phyloP scores from a whole-genome alignment of 2,888 invertebrate genomes.

The Lepetodrilus schrolli region DNA sequence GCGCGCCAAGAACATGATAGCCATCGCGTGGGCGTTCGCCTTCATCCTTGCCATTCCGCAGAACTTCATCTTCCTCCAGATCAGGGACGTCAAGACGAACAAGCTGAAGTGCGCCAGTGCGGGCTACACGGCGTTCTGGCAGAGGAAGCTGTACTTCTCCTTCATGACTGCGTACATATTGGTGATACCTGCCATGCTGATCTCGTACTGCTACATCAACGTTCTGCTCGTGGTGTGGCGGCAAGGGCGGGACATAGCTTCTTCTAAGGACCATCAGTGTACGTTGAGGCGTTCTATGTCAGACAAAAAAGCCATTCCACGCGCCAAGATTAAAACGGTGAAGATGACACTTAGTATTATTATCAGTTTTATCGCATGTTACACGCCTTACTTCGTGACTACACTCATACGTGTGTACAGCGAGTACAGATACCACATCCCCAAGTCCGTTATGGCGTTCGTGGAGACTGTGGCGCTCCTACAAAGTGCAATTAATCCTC shows the following conservation, averaged over 20 bases:
- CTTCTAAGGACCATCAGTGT: slow-evolving; percentile 31
- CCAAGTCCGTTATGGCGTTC: slow-evolving; percentile 71
- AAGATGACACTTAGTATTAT: slow-evolving; percentile 77
- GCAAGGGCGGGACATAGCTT: slow-evolving; percentile 62
- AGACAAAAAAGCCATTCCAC: slow-evolving; percentile 72
- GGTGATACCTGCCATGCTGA: slow-evolving; percentile 74
- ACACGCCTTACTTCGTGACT: slow-evolving; percentile 77
- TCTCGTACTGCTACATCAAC: slow-evolving; percentile 76
- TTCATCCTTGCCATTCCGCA: slow-evolving; percentile 75
- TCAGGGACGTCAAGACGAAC: slow-evolving; percentile 63
- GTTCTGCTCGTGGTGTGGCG: slow-evolving; percentile 75
- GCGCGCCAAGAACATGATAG: slow-evolving; percentile 73
- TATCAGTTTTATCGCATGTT: slow-evolving; percentile 75
- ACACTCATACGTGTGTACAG: slow-evolving; percentile 75
- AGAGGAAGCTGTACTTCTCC: slow-evolving; percentile 75
- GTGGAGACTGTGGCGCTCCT: slow-evolving; percentile 73
- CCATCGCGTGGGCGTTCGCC: slow-evolving; percentile 74
- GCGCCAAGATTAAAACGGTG: slow-evolving; percentile 76
- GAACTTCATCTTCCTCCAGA: slow-evolving; percentile 75
- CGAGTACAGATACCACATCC: slow-evolving; percentile 69
- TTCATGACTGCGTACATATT: slow-evolving; percentile 76
- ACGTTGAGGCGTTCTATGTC: slow-evolving; percentile 51
- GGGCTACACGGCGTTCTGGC: slow-evolving; percentile 76
- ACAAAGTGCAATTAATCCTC: slow-evolving; percentile 75
- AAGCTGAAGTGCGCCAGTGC: slow-evolving; percentile 73